Conservation (phyloP, 92 coral and sea anemone genomes). For the Muricea muricata region DNA sequence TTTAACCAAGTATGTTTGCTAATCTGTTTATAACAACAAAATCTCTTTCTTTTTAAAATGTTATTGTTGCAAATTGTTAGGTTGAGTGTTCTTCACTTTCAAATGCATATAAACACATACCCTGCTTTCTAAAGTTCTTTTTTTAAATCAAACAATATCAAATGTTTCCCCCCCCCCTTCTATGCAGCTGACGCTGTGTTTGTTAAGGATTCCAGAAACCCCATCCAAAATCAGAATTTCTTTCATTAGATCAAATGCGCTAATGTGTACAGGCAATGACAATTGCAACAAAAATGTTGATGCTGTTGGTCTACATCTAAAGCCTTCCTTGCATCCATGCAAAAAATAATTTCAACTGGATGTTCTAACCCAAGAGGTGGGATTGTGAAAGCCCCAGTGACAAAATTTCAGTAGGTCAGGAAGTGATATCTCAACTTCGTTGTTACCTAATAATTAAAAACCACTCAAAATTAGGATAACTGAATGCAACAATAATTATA, state of each 20-base stretch:
- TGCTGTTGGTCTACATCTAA: constrained; percentile 27
- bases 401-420: constrained; percentile 9
- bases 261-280: constrained; percentile 15
- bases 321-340: constrained; percentile 32
- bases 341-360: constrained; percentile 8
- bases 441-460: not conserved
- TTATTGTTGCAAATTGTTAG: too few relatives aligned
- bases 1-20: too few relatives aligned
- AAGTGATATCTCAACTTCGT: constrained; percentile 16
- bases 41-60: too few relatives aligned
- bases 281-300: constrained; percentile 20
- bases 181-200: too few relatives aligned
- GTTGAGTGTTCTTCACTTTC: too few relatives aligned
- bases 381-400: constrained; percentile 26
- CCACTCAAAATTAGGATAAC: too few relatives aligned
- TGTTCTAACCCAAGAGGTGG: constrained; percentile 37
- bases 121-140: too few relatives aligned
- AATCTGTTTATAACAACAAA: too few relatives aligned
- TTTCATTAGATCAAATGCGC: constrained; percentile 12
- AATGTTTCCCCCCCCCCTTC: too few relatives aligned
- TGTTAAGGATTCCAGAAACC: constrained; percentile 14
- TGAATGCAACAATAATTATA: not conserved
- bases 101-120: too few relatives aligned
- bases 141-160: too few relatives aligned
- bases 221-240: constrained; percentile 14